Conservation (phyloP, 2,113 vertebrate genomes). For the Stigmatopora argus region DNA sequence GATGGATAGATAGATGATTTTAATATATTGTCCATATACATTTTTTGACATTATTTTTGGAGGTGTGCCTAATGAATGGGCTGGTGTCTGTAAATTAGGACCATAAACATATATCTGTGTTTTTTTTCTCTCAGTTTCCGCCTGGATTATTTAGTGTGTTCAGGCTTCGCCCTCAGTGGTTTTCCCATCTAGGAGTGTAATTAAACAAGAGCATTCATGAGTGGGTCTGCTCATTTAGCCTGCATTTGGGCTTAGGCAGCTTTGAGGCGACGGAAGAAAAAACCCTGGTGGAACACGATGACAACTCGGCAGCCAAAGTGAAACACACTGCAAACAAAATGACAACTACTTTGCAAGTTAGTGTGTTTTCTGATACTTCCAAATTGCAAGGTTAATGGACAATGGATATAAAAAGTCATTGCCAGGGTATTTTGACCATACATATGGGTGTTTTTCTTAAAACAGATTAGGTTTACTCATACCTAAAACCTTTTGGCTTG, state of each 20-base stretch:
- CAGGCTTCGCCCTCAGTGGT: conserved; percentile 36
- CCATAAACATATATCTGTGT: not conserved
- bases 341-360: conserved; percentile 50
- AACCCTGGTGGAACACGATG: conserved; percentile 57
- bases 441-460: too few relatives aligned
- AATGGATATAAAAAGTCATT: not conserved
- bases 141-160: conserved; percentile 14
- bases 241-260: conserved; percentile 48
- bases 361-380: not conserved
- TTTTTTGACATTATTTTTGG: not conserved
- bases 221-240: conserved; percentile 60
- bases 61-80: not conserved
- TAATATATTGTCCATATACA: conserved; percentile 2
- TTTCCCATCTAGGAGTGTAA: conserved; percentile 65
- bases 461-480: too few relatives aligned
- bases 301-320: conserved; percentile 20
- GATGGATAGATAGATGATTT: not conserved
- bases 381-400: not conserved
- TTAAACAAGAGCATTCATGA: conserved; percentile 66
- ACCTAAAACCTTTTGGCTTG: too few relatives aligned
- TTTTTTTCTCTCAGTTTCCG: conserved; percentile 17
- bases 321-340: conserved; percentile 45
- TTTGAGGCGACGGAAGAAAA: conserved; percentile 59
- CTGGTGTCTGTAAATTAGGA: not conserved
- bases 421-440: too few relatives aligned